Base-by-base conservation (phyloP, 2,797 vertebrate species). In the Pangasius krempfi region DNA sequence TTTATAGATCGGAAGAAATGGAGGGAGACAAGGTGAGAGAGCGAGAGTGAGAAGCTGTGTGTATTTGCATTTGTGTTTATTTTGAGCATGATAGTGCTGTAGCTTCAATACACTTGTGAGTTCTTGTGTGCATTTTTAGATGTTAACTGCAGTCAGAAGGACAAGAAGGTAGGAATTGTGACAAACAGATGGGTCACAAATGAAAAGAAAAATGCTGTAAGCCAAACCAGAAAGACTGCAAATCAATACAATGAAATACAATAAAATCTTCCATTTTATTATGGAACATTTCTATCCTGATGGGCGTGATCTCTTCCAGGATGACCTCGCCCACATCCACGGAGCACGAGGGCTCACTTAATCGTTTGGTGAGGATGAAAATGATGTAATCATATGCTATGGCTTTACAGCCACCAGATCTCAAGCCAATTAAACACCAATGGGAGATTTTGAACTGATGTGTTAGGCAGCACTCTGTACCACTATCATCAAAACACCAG, bases 81-180 rank as follows among this genome's bases (percentile, higher is more conserved):
- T 37, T 78, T 44, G 33, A 62, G 58, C n/a, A 20, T 84, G 33
- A 27, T 18, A 25, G 89, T 84, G 13, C 22, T 84, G 30, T 70
- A 30, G 64, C 68, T 20, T 85, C n/a, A 33, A 64, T 72, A 75
- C 5, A 66, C 9, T 40, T 82, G 56, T 73, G 75, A 40, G 37
- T 40, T 44, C 14, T 83, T 78, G 33, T 79, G 60, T 50, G 37
- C 54, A 22, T 66, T 76, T 56, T 47, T 33, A n/a, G 47, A 62
- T n/a, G 70, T 40, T 85, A 80, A 40, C 37, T 88, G 47, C 5
- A 66, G 82, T 66, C 81, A 50, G 68, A 84, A 66, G 16, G 87
- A 44, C 25, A 80, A 44, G 27, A 27, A 37, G 37, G 40, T 72
- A 78, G 58, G 47, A 40, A 66, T 16, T 22, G 30, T 25, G 22